phyloP scores from a whole-genome alignment of 2,888 invertebrate genomes.

The Harpalus rubripes region DNA sequence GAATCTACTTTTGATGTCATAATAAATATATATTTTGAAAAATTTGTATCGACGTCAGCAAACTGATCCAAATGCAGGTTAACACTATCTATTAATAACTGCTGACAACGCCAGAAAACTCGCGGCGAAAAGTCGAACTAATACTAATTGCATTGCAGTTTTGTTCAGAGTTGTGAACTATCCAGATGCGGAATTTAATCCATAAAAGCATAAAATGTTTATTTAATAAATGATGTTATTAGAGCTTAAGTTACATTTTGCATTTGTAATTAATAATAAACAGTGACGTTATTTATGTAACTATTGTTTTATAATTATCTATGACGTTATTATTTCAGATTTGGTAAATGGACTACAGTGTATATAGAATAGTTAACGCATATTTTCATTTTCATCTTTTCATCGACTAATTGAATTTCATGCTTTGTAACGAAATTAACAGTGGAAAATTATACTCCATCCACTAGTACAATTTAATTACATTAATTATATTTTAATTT shows the following conservation, averaged over 20 bases:
- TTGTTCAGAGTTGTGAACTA: not conserved
- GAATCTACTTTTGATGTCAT: conserved; percentile 17
- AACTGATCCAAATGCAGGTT: conserved; percentile 15
- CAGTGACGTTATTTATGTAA: conserved; percentile 18
- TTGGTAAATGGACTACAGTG: not conserved
- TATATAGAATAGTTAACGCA: not conserved
- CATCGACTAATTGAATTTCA: not conserved
- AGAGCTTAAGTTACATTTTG: conserved; percentile 47
- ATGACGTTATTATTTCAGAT: conserved; percentile 12
- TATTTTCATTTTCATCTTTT: not conserved
- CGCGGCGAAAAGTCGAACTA: not conserved
- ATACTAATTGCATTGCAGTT: conserved; percentile 5
- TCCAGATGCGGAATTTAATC: conserved; percentile 22
- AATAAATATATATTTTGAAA: conserved; percentile 11
- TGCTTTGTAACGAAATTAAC: not conserved
- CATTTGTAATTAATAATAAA: conserved; percentile 47
- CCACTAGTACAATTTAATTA: not conserved
- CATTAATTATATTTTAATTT: not conserved
- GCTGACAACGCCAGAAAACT: conserved; percentile 28
- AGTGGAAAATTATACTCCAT: not conserved
- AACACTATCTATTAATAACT: conserved; percentile 33
- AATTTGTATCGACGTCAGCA: conserved; percentile 28
- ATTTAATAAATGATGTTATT: conserved; percentile 35
- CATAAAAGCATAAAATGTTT: conserved; percentile 3
- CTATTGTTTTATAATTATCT: conserved; percentile 43